Base-by-base conservation (phyloP, 2,888 invertebrate genomes). In the Plebejus anna region DNA sequence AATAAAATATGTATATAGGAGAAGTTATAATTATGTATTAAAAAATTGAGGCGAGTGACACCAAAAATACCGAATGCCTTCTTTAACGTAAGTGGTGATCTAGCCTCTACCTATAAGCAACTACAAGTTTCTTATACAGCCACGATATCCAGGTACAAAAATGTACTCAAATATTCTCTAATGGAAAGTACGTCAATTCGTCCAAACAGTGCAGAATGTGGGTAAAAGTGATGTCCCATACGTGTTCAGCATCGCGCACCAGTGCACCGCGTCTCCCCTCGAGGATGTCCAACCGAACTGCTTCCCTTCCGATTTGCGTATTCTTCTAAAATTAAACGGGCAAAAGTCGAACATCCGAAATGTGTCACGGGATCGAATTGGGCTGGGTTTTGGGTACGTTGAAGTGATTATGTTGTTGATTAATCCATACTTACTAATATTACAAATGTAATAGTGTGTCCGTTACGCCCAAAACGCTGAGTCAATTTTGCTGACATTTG, bases 281-380 rank as follows among this genome's bases (percentile, higher is more conserved):
- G 75, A 79, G 79, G 80, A 80, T 79, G 80, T 80, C 80, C 80
- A 77, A 79, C 78, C 79, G 79, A 78, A 71, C 78, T 75, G 80
- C 75, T 80, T 80, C 80, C 79, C 78, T 77, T 79, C 75, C 78
- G 79, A 79, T 80, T 79, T 79, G 79, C 79, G 76, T 79, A 78
- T 73, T 73, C 73, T 73, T 73, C 73, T 55, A 28, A 73, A 73
- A 73, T 73, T 73, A 73, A 55, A 73, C 22, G 73, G 73, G 55
- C 73, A 73, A 32, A 73, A 73, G 55, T 73, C 73, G 73, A 73
- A 73, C 51, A 73, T 55, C 51, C 73, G 16, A 73, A 73, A 73
- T 73, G 55, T 73, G 73, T 73, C 51, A 72, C 72, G n/a, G 11
- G 75, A 55, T 32, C 51, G 16, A 7, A 61, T 28, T 61, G 11